Evolutionary conservation across 2,797 vertebrate genomes (phyloP).

Genomic region (Macropus fuliginosus): DNA sequence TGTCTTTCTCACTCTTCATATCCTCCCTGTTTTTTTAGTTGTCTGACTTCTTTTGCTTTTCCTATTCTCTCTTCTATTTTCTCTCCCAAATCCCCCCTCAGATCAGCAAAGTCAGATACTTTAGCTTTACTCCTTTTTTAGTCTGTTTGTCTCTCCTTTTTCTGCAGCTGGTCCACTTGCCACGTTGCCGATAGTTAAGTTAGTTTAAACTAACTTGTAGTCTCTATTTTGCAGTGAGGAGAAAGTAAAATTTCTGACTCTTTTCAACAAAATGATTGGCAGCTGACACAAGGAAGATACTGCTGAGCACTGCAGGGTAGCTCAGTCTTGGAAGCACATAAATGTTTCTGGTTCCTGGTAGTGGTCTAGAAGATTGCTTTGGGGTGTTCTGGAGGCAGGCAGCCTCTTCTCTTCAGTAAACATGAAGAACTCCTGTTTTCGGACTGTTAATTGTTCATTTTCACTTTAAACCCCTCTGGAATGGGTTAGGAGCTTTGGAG

Average conservation of each 20-base stretch:
- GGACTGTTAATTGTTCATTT: background rate
- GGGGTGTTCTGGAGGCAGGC: slow-evolving; percentile 44
- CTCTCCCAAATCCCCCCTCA: slow-evolving; percentile 4
- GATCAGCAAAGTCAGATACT: slow-evolving; percentile 26
- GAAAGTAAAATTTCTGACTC: slow-evolving; percentile 29
- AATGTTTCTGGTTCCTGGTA: background rate
- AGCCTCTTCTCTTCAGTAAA: background rate
- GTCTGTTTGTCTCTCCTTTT: slow-evolving; percentile 14
- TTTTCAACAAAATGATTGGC: background rate
- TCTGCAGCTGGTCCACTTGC: slow-evolving; percentile 62
- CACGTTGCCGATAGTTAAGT: slow-evolving; percentile 49
- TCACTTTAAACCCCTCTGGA: background rate
- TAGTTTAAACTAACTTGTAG: slow-evolving; percentile 49
- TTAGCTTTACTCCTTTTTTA: slow-evolving; percentile 20
- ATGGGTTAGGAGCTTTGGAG: background rate
- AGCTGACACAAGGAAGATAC: background rate
- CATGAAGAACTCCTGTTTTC: background rate
- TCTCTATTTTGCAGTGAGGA: slow-evolving; percentile 27
- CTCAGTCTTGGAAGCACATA: slow-evolving; percentile 56
- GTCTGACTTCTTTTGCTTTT: slow-evolving; percentile 30
- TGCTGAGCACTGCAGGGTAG: background rate
- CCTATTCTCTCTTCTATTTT: slow-evolving; percentile 49
- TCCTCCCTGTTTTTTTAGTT: background rate
- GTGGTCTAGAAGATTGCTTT: slow-evolving; percentile 20
- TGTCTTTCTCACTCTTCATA: background rate